Evolutionary conservation across 2,888 invertebrate species (phyloP).

Genomic region (Perizoma flavofasciatum): DNA sequence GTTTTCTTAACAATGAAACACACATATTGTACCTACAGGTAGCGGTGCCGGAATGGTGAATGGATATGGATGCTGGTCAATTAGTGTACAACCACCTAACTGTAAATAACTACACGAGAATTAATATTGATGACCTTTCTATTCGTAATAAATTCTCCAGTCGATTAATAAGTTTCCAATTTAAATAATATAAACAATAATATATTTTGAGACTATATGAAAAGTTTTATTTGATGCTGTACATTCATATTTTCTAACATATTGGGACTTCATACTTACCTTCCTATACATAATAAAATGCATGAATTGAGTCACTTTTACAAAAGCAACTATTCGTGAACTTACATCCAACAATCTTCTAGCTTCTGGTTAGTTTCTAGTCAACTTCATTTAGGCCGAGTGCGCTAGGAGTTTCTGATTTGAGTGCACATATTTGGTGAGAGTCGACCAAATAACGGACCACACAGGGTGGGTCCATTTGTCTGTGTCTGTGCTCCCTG

Average conservation of each 20-base stretch:
- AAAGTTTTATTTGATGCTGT: slow-evolving; percentile 8
- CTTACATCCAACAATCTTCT: slow-evolving; percentile 23
- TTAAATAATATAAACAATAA: slow-evolving; percentile 29
- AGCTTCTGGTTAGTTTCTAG: slow-evolving; percentile 27
- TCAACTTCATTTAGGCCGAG: slow-evolving; percentile 41
- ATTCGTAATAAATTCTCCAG: slow-evolving; percentile 27
- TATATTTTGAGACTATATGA: slow-evolving; percentile 9
- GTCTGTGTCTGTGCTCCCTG: slow-evolving; percentile 68
- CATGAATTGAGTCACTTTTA: slow-evolving; percentile 24
- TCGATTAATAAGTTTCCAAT: slow-evolving; percentile 22
- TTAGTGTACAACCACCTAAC: slow-evolving; percentile 20
- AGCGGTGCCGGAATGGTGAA: slow-evolving; percentile 27
- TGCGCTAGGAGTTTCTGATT: slow-evolving; percentile 51
- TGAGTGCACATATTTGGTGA: slow-evolving; percentile 67
- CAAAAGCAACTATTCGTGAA: slow-evolving; percentile 21
- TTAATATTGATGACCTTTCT: slow-evolving; percentile 31
- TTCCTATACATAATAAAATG: slow-evolving; percentile 14
- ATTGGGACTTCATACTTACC: slow-evolving; percentile 17
- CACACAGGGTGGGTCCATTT: slow-evolving; percentile 82
- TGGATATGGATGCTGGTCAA: slow-evolving; percentile 30
- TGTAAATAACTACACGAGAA: slow-evolving; percentile 25
- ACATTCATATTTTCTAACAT: slow-evolving; percentile 17
- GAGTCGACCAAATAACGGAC: slow-evolving; percentile 72
- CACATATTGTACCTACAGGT: slow-evolving; percentile 34
- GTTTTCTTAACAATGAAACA: slow-evolving; percentile 49